Conservation (phyloP, 1,140 invertebrate species). For the Ceratosolen fusciceps region DNA sequence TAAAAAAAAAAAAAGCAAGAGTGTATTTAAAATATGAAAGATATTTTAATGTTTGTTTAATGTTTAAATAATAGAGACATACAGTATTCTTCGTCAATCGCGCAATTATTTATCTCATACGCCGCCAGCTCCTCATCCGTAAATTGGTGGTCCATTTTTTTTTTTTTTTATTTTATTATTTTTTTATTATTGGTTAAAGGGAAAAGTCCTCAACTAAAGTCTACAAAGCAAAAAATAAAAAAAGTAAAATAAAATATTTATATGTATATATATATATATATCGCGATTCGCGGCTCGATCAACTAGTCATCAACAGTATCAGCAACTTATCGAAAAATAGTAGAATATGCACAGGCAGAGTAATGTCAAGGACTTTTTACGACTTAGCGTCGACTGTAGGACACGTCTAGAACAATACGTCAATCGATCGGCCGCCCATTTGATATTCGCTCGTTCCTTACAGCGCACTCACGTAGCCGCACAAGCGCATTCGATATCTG, state of each 20-base stretch:
- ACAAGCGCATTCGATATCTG: slow-evolving; percentile 31
- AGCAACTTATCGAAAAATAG: neutral
- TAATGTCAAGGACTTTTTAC: slow-evolving; percentile 2
- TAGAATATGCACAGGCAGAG: slow-evolving; percentile 29
- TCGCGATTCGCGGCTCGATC: too few species aligned
- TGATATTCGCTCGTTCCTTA: neutral
- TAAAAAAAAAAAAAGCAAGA: neutral
- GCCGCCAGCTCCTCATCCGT: slow-evolving; percentile 58
- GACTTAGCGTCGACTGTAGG: slow-evolving; percentile 25
- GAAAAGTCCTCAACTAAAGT: slow-evolving; percentile 38
- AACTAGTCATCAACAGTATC: neutral
- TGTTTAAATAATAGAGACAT: neutral
- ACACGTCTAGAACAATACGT: slow-evolving; percentile 15
- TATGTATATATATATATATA: too few species aligned
- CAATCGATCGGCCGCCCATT: slow-evolving; percentile 31
- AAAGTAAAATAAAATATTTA: too few species aligned
- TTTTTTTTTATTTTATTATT: too few species aligned
- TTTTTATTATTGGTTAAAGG: slow-evolving; percentile 40
- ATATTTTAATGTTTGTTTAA: neutral
- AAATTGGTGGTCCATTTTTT: slow-evolving; percentile 59
- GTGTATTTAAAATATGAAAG: too few species aligned
- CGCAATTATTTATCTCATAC: slow-evolving; percentile 60
- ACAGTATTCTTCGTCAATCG: slow-evolving; percentile 55
- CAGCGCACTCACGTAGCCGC: neutral
- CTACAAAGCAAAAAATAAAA: slow-evolving; percentile 31